Percentiles rank a stretch among this genome's conserved stretches.
phyloP scores from a whole-genome alignment of 2,888 invertebrate species.

The Germaria angustata region DNA sequence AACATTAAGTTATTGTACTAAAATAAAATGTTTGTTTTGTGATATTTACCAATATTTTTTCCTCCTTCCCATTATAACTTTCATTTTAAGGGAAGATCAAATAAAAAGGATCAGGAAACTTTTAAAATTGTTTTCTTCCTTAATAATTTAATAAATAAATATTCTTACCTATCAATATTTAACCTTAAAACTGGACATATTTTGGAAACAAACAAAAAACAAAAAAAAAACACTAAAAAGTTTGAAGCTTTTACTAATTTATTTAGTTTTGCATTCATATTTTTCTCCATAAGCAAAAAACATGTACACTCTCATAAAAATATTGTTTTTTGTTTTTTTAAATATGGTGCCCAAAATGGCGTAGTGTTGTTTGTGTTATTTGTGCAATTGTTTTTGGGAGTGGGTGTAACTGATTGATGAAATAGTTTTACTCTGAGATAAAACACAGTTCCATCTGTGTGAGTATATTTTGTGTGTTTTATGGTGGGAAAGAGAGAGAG shows the following conservation, averaged over 20 bases:
- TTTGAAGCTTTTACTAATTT: conserved; percentile 45
- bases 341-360: no score
- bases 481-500: no score
- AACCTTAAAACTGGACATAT: background rate
- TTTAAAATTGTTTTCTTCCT: conserved; percentile 46
- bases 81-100: conserved; percentile 15
- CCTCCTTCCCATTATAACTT: background rate
- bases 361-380: background rate
- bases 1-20: background rate
- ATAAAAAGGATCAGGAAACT: conserved; percentile 19
- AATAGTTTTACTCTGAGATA: conserved; percentile 11
- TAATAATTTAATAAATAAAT: no score
- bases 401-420: conserved; percentile 39
- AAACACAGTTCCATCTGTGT: no score
- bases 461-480: no score
- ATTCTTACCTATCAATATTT: conserved; percentile 15
- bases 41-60: no score
- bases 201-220: background rate
- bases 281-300: no score
- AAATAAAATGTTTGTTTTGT: conserved; percentile 7
- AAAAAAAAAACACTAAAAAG: conserved; percentile 18
- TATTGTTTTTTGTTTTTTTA: no score
- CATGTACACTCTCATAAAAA: no score
- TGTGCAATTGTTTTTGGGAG: background rate
- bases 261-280: no score